Percentiles rank a stretch among this genome's conserved stretches.
Conservation (phyloP, 2,888 invertebrate species). For the Amblyteles armatorius region DNA sequence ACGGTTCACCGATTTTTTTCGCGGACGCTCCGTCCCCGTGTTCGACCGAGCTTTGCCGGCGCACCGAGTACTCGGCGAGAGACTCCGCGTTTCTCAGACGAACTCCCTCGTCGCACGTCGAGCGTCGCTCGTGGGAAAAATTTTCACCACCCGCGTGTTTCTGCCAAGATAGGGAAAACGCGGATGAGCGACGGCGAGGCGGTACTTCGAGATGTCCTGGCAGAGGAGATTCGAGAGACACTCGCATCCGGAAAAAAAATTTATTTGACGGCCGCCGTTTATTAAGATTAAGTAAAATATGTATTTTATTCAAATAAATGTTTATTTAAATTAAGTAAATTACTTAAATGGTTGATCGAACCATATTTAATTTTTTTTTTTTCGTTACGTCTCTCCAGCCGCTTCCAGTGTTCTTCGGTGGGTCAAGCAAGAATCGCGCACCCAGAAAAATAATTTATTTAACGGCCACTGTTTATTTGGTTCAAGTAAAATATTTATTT, state of each 20-base stretch:
- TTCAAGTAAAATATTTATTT: too few species aligned
- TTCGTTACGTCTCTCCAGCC: not conserved
- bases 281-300: too few species aligned
- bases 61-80: not conserved
- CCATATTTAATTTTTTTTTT: not conserved
- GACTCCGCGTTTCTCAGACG: not conserved
- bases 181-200: constrained; percentile 49
- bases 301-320: too few species aligned
- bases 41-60: not conserved
- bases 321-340: too few species aligned
- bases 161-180: constrained; percentile 46
- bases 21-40: too few species aligned
- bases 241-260: too few species aligned
- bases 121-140: not conserved
- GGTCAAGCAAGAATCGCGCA: not conserved
- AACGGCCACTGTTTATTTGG: too few species aligned
- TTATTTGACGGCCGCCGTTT: too few species aligned
- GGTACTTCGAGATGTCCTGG: constrained; percentile 11
- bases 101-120: not conserved
- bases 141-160: constrained; percentile 43
- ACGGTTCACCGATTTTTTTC: not conserved
- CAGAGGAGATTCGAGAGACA: not conserved
- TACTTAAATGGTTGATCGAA: too few species aligned
- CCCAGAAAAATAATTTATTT: too few species aligned
- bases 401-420: not conserved